Evolutionary conservation across 2,113 vertebrate genomes (phyloP).

Genomic region (Heloderma charlesbogerti): DNA sequence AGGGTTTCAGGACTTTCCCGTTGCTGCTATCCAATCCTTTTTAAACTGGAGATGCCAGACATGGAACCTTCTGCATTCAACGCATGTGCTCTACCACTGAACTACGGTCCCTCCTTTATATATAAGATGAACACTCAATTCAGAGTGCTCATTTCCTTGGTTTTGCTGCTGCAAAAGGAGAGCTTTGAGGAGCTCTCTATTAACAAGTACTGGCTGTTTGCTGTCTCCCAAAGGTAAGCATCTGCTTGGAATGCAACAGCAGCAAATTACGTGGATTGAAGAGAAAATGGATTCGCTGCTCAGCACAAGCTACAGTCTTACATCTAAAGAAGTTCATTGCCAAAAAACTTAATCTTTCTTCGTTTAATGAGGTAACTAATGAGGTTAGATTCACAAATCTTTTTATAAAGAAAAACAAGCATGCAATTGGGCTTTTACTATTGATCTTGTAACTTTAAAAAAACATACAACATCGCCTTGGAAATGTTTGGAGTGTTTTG

Average conservation of each 20-base stretch:
- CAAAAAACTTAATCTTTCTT: conserved; percentile 98
- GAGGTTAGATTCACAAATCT: not conserved
- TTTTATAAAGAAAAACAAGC: conserved; percentile 1
- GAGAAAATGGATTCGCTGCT: conserved; percentile 98
- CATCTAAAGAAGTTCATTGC: conserved; percentile 99
- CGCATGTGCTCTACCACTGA: not conserved
- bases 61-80: not conserved
- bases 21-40: not conserved
- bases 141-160: not conserved
- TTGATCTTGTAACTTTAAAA: not conserved
- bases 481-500: not conserved
- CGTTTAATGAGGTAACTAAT: conserved; percentile 95
- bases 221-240: conserved; percentile 87
- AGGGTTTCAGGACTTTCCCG: not conserved
- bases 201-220: conserved; percentile 5
- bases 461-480: not conserved
- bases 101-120: not conserved
- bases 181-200: not conserved
- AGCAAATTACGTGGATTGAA: conserved; percentile 97
- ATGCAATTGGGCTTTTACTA: not conserved
- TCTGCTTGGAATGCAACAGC: conserved; percentile 99
- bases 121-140: not conserved
- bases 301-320: conserved; percentile 96
- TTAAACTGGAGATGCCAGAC: not conserved
- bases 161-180: not conserved